Evolutionary conservation across 2,888 invertebrate genomes (phyloP).

Genomic region (Andrena chrysosceles): DNA sequence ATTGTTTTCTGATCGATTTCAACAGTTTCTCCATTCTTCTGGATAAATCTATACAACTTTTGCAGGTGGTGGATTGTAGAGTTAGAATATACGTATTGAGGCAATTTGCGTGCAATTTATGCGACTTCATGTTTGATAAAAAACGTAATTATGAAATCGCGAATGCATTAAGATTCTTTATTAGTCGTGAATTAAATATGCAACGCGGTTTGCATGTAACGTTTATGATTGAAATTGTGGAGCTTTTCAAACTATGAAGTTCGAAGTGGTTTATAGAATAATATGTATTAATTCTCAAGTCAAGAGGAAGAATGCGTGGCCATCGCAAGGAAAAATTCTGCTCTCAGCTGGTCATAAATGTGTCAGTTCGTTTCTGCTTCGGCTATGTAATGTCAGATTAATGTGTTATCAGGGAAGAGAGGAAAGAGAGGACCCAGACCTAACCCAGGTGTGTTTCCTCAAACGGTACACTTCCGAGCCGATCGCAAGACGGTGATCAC

Average conservation of each 20-base stretch:
- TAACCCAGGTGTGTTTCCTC: constrained; percentile 61
- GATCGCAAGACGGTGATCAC: constrained; percentile 10
- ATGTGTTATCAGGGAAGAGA: constrained; percentile 58
- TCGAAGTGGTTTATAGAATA: too few species aligned
- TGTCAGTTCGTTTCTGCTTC: constrained; percentile 60
- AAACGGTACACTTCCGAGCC: constrained; percentile 28
- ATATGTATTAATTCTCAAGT: neutral
- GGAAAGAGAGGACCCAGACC: constrained; percentile 43
- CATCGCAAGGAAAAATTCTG: constrained; percentile 68
- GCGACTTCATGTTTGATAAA: too few species aligned
- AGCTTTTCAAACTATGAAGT: too few species aligned
- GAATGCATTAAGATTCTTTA: too few species aligned
- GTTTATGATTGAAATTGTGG: too few species aligned
- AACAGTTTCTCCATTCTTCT: neutral
- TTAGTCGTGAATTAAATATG: too few species aligned
- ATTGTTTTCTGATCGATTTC: neutral
- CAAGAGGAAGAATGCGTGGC: constrained; percentile 53
- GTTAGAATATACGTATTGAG: too few species aligned
- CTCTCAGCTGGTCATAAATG: constrained; percentile 64
- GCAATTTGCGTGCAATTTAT: too few species aligned
- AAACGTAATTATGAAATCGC: too few species aligned
- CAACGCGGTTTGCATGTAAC: too few species aligned
- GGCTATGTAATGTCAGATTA: constrained; percentile 68
- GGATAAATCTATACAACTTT: too few species aligned
- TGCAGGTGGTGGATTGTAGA: too few species aligned